phyloP scores from a whole-genome alignment of 1,140 invertebrate species.

The Drosophila sulfurigaster region DNA sequence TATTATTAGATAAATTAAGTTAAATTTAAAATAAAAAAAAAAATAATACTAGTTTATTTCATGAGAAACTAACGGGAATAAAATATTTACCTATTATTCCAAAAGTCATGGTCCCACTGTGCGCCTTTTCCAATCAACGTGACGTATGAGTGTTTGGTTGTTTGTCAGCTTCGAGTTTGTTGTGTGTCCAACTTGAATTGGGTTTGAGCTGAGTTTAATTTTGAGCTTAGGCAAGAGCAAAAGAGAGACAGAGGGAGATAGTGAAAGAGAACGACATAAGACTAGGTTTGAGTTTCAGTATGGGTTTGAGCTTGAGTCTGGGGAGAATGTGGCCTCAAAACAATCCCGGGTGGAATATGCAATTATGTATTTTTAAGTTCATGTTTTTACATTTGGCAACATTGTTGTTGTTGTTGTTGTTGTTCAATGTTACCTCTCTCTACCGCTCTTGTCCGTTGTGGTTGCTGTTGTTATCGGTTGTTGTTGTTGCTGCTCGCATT shows the following conservation, averaged over 20 bases:
- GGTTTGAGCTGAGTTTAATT: conserved; percentile 24
- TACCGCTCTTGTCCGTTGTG: conserved; percentile 22
- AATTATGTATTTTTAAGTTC: conserved; percentile 84
- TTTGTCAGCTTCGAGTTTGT: conserved; percentile 67
- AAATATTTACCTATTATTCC: too few species aligned
- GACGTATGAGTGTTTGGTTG: conserved; percentile 79
- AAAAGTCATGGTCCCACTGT: conserved; percentile 46
- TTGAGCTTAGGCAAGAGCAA: conserved; percentile 7
- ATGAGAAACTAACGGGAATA: too few species aligned
- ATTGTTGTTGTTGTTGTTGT: conserved; percentile 34
- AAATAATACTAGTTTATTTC: too few species aligned
- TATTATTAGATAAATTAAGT: too few species aligned
- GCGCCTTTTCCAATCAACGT: conserved; percentile 64
- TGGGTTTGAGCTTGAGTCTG: conserved; percentile 11
- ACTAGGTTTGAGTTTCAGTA: conserved; percentile 32
- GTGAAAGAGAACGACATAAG: neutral
- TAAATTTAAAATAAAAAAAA: too few species aligned
- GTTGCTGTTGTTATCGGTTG: conserved; percentile 34
- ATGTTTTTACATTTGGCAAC: conserved; percentile 74
- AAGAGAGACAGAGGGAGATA: neutral
- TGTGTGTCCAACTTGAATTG: conserved; percentile 61
- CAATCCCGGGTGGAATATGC: conserved; percentile 70
- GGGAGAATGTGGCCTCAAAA: conserved; percentile 22
- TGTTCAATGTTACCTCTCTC: conserved; percentile 6
- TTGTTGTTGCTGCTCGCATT: conserved; percentile 50